Conservation (phyloP, 1,140 invertebrate species). For the Acromyrmex heyeri region DNA sequence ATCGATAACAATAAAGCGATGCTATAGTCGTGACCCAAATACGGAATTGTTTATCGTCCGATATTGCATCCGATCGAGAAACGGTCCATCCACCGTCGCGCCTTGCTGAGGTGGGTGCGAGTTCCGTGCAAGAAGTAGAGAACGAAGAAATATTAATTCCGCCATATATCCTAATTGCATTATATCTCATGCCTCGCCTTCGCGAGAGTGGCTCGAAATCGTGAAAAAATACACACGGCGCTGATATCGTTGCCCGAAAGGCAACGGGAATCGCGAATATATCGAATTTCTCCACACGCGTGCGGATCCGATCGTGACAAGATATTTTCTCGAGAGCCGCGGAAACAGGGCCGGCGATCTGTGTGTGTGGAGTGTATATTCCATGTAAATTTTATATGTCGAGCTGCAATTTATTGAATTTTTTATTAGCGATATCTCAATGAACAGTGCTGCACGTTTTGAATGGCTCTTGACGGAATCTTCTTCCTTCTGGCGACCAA, state of each 20-base stretch:
- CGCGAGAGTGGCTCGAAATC: not conserved
- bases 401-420: no score
- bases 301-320: not conserved
- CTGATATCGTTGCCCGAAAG: constrained; percentile 15
- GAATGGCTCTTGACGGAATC: no score
- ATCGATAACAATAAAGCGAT: constrained; percentile 45
- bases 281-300: constrained; percentile 28
- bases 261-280: constrained; percentile 39
- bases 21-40: constrained; percentile 41
- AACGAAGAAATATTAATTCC: constrained; percentile 13
- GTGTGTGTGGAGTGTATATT: no score
- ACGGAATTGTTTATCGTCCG: constrained; percentile 36
- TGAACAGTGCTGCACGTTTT: no score
- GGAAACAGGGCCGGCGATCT: not conserved
- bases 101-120: not conserved
- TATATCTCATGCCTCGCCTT: constrained; percentile 51
- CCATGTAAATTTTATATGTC: no score
- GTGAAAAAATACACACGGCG: not conserved
- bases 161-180: constrained; percentile 38
- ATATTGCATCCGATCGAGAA: constrained; percentile 19
- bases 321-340: constrained; percentile 6
- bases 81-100: not conserved
- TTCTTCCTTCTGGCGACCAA: no score
- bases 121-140: not conserved
- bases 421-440: no score